Percentiles rank a stretch among this genome's conserved stretches.
Conservation (phyloP, 2,888 invertebrate species). For the Trichopoda pennipes region DNA sequence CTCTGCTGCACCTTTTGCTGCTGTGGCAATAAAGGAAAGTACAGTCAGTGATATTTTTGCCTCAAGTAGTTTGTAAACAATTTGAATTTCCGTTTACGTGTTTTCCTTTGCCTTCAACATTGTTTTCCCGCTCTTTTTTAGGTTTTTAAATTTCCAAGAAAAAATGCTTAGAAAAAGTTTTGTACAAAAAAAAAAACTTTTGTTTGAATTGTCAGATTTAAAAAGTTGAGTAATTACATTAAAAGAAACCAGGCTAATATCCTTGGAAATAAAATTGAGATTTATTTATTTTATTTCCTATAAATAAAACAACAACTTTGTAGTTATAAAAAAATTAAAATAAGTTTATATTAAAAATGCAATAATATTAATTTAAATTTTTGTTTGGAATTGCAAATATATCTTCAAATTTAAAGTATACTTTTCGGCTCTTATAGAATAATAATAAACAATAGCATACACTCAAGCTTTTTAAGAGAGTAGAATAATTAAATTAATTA, state of each 20-base stretch:
- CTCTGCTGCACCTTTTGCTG: slow-evolving; percentile 9
- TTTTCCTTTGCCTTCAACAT: slow-evolving; percentile 19
- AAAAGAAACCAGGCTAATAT: slow-evolving; percentile 43
- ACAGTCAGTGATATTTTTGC: slow-evolving; percentile 58
- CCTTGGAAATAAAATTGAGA: slow-evolving; percentile 19
- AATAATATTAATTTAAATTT: slow-evolving; percentile 49
- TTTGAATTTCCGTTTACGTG: slow-evolving; percentile 42
- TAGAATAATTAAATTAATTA: too few species aligned
- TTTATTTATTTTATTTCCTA: slow-evolving; percentile 21
- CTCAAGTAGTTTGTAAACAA: slow-evolving; percentile 65
- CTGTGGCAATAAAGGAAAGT: slow-evolving; percentile 13
- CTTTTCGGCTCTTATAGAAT: slow-evolving; percentile 6
- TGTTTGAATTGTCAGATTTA: slow-evolving; percentile 38
- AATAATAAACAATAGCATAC: not conserved
- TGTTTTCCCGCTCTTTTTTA: slow-evolving; percentile 7
- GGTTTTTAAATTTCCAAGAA: slow-evolving; percentile 19
- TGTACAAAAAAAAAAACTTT: slow-evolving; percentile 9
- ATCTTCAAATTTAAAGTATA: slow-evolving; percentile 26
- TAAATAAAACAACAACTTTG: slow-evolving; percentile 20
- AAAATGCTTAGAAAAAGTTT: slow-evolving; percentile 25
- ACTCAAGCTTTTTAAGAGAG: not conserved
- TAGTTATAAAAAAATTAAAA: not conserved
- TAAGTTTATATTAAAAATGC: slow-evolving; percentile 43
- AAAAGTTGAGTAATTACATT: slow-evolving; percentile 65
- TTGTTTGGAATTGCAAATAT: slow-evolving; percentile 35